These are phyloP conservation scores for Notothenia rossii DNA, from an alignment of 2,113 vertebrate species.

Conservation along the genomic window DNA sequence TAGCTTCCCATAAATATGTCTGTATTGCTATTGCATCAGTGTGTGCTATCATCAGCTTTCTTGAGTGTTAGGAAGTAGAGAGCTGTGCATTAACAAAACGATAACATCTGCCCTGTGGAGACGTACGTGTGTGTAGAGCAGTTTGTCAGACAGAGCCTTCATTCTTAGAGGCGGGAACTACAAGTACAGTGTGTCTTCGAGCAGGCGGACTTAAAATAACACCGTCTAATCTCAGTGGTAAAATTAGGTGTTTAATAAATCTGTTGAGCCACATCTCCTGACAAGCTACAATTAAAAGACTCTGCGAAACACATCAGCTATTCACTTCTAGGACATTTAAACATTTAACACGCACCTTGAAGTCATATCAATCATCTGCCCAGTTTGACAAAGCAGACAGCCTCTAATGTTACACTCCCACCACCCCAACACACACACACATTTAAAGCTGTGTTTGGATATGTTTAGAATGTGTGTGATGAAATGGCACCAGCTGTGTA, in stretches of 20 bases:
- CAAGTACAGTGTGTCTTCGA: constrained; percentile 47
- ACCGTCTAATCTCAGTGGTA: constrained; percentile 61
- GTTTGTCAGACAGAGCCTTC: constrained; percentile 46
- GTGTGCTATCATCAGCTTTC: constrained; percentile 36
- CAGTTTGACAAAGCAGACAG: constrained; percentile 71
- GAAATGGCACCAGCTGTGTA: constrained; percentile 87
- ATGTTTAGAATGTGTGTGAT: constrained; percentile 84
- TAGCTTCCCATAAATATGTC: not conserved
- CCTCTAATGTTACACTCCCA: constrained; percentile 51
- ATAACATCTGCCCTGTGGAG: constrained; percentile 47
- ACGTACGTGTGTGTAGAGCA: not conserved
- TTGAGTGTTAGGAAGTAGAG: constrained; percentile 38
- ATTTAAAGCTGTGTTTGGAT: constrained; percentile 82
- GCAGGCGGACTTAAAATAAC: constrained; percentile 69
- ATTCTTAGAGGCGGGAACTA: constrained; percentile 50
- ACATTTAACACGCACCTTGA: constrained; percentile 69
- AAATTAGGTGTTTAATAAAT: constrained; percentile 81
- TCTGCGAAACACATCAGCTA: constrained; percentile 69
- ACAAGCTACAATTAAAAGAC: constrained; percentile 74
- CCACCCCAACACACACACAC: constrained; percentile 32
- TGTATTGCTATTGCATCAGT: not conserved
- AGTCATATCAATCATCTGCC: constrained; percentile 76
- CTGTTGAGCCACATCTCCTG: constrained; percentile 70
- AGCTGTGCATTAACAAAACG: constrained; percentile 35
- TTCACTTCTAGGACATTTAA: constrained; percentile 68